Conservation (phyloP, 2,888 invertebrate genomes). For the Eupithecia insigniata region DNA sequence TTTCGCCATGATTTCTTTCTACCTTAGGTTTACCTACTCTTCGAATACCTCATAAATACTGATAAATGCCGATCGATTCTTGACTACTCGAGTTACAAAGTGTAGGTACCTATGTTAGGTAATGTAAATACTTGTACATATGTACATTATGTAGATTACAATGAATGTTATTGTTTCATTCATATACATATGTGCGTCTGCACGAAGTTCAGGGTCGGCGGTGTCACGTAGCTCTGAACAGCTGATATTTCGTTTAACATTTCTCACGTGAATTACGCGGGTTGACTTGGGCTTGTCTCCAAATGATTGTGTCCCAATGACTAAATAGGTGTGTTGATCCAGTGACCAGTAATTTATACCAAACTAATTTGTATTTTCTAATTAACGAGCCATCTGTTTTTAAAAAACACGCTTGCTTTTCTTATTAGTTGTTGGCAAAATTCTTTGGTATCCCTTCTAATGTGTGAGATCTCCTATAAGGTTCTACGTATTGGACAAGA, state of each 20-base stretch:
- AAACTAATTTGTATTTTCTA: background rate
- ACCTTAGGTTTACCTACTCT: background rate
- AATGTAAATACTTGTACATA: too few species aligned
- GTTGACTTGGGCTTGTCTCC: background rate
- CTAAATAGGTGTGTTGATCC: too few species aligned
- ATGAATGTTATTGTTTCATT: slow-evolving; percentile 69
- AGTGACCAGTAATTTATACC: background rate
- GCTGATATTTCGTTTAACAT: slow-evolving; percentile 59
- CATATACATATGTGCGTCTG: slow-evolving; percentile 57
- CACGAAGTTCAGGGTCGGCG: slow-evolving; percentile 64
- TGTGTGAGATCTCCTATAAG: background rate
- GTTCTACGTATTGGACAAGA: background rate
- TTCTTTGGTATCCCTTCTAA: background rate
- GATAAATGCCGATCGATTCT: slow-evolving; percentile 20
- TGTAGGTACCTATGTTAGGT: too few species aligned
- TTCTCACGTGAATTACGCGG: slow-evolving; percentile 20
- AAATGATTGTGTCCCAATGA: background rate
- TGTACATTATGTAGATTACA: slow-evolving; percentile 48
- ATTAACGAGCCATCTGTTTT: background rate
- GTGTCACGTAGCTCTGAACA: slow-evolving; percentile 60
- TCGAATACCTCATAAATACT: background rate
- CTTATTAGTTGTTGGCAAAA: background rate
- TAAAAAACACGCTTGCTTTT: background rate
- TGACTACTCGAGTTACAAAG: slow-evolving; percentile 16
- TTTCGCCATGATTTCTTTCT: slow-evolving; percentile 36